These are phyloP conservation scores for Alloplasta piceator DNA, from an alignment of 2,888 invertebrate genomes.

Conservation along the genomic window DNA sequence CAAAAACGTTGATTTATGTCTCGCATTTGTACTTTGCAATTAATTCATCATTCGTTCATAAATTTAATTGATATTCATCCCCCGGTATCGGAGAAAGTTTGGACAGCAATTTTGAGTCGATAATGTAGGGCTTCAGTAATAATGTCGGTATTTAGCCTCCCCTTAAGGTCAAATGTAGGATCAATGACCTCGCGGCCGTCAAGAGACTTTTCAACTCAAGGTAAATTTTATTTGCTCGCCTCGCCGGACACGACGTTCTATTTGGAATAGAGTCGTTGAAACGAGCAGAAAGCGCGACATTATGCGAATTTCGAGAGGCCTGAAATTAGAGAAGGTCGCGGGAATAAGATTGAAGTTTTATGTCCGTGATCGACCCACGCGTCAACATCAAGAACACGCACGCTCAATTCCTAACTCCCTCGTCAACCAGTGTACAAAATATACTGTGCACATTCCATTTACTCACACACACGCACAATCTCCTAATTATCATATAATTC, in stretches of 20 bases:
- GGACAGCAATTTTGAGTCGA: too few relatives aligned
- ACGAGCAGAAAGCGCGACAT: not conserved
- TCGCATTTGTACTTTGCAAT: too few relatives aligned
- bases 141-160: too few relatives aligned
- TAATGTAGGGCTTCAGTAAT: too few relatives aligned
- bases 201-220: not conserved
- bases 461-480: not conserved
- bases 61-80: too few relatives aligned
- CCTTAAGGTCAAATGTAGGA: not conserved
- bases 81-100: too few relatives aligned
- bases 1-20: too few relatives aligned
- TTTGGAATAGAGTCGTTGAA: not conserved
- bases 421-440: too few relatives aligned
- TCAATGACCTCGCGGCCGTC: not conserved
- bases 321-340: conserved; percentile 3
- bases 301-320: conserved; percentile 2
- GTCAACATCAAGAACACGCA: not conserved
- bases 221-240: not conserved
- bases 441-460: not conserved
- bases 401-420: not conserved
- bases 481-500: not conserved
- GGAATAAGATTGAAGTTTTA: not conserved
- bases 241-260: not conserved
- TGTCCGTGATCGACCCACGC: conserved; percentile 17
- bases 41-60: too few relatives aligned